These are phyloP conservation scores for Rhombomys opimus DNA, from an alignment of 2,113 vertebrate genomes.

Conservation along the genomic window DNA sequence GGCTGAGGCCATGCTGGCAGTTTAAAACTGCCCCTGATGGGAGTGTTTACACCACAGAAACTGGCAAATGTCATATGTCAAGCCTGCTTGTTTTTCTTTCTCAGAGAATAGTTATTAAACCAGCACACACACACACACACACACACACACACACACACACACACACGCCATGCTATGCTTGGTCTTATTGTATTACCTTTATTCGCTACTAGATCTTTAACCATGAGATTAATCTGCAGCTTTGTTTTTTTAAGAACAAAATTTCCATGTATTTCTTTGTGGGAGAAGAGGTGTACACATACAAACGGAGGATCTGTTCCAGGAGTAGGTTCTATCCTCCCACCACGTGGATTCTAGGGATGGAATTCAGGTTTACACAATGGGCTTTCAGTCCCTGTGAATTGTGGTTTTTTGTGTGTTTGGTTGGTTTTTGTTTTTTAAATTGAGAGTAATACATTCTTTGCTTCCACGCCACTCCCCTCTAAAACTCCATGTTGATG, in stretches of 20 bases:
- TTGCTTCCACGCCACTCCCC: not conserved
- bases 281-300: not conserved
- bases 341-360: not conserved
- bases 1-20: not conserved
- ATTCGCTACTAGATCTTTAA: not conserved
- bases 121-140: not conserved
- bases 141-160: too few species aligned
- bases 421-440: not conserved
- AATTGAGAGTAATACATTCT: not conserved
- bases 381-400: not conserved
- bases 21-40: not conserved
- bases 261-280: not conserved
- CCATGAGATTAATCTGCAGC: not conserved
- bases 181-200: not conserved
- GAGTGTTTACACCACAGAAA: not conserved
- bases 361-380: not conserved
- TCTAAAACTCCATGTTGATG: not conserved
- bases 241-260: not conserved
- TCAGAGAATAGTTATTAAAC: not conserved
- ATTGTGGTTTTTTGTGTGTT: too few species aligned
- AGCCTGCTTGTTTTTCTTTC: not conserved
- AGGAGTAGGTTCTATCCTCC: not conserved
- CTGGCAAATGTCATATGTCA: not conserved
- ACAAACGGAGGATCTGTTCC: not conserved
- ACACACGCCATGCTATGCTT: not conserved